phyloP scores from a whole-genome alignment of 2,888 invertebrate genomes.

The Phorcus lineatus region DNA sequence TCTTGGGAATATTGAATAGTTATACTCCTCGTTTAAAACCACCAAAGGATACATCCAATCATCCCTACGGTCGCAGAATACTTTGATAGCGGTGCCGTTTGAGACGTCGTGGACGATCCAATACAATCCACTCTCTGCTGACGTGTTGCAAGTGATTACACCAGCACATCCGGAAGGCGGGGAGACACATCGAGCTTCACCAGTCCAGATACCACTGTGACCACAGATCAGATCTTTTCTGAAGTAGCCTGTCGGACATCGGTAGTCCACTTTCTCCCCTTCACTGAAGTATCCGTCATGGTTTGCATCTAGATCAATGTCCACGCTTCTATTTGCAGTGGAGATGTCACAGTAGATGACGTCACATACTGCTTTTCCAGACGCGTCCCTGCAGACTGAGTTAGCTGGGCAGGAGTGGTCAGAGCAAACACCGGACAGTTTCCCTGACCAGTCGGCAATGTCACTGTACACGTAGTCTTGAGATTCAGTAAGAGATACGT shows the following conservation, averaged over 20 bases:
- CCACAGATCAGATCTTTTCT: not conserved
- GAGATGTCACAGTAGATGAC: not conserved
- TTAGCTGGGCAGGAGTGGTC: not conserved
- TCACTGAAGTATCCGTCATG: not conserved
- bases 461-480: not conserved
- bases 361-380: not conserved
- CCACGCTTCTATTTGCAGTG: not conserved
- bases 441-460: not conserved
- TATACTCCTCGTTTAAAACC: not conserved
- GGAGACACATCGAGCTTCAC: not conserved
- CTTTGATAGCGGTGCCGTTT: not conserved
- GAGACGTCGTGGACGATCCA: not conserved
- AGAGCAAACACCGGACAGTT: not conserved
- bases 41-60: not conserved
- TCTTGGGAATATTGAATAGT: not conserved
- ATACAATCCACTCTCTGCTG: not conserved
- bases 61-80: not conserved
- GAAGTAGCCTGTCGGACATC: not conserved
- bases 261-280: not conserved
- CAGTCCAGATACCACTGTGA: not conserved
- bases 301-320: not conserved
- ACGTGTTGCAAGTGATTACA: not conserved
- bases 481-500: not conserved
- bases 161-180: not conserved
- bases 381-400: not conserved